These are phyloP conservation scores for Spodoptera litura DNA, from an alignment of 1,140 invertebrate species.

Conservation along the genomic window DNA sequence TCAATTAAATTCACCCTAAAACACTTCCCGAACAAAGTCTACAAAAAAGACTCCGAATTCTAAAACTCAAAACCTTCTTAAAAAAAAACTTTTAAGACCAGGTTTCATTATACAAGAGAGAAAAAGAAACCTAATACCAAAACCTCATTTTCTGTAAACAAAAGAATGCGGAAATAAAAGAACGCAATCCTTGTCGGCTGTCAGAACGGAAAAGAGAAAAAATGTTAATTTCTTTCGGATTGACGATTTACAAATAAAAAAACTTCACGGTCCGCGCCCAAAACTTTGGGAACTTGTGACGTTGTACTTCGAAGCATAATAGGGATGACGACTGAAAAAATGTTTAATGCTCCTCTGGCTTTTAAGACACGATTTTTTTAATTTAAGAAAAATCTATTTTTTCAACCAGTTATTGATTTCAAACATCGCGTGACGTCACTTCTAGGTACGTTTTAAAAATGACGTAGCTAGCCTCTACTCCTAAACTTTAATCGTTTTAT, in stretches of 20 bases:
- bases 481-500: too few relatives aligned
- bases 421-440: too few relatives aligned
- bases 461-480: too few relatives aligned
- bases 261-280: neutral
- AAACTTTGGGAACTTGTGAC: conserved; percentile 22
- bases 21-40: neutral
- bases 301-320: conserved; percentile 15
- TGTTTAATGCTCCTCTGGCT: too few relatives aligned
- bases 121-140: conserved; percentile 15
- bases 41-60: neutral
- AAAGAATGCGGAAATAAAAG: conserved; percentile 10
- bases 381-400: too few relatives aligned
- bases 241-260: conserved; percentile 45
- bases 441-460: too few relatives aligned
- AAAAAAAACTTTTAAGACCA: conserved; percentile 12
- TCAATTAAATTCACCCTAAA: neutral
- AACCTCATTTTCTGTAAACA: conserved; percentile 37
- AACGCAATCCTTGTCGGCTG: conserved; percentile 34
- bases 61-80: neutral
- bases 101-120: conserved; percentile 1
- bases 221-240: conserved; percentile 50
- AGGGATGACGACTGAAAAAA: too few relatives aligned
- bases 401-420: too few relatives aligned
- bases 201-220: conserved; percentile 21
- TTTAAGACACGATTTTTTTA: too few relatives aligned